Conservation (phyloP, 2,888 invertebrate genomes). For the Cryptus armator region DNA sequence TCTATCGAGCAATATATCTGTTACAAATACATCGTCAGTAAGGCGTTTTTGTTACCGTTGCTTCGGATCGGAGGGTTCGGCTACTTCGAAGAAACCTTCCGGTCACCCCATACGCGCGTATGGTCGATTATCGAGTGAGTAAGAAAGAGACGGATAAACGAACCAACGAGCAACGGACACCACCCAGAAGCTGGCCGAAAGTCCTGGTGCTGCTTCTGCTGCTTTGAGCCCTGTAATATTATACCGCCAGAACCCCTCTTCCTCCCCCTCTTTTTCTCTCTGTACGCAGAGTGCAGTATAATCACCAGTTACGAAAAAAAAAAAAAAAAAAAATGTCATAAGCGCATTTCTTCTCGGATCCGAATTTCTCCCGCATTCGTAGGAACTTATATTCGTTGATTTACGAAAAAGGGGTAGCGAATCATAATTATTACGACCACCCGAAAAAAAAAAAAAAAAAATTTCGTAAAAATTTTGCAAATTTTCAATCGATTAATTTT, state of each 20-base stretch:
- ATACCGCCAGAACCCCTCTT: conserved; percentile 76
- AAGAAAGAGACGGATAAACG: conserved; percentile 42
- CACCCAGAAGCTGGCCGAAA: conserved; percentile 67
- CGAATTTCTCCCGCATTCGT: background rate
- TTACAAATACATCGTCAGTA: background rate
- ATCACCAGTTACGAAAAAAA: conserved; percentile 40
- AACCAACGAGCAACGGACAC: conserved; percentile 63
- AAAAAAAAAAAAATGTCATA: conserved; percentile 42
- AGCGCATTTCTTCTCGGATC: conserved; percentile 8
- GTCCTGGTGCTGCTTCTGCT: conserved; percentile 64
- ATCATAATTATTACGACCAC: too few species aligned
- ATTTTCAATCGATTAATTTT: background rate
- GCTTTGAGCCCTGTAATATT: conserved; percentile 80
- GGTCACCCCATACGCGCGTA: conserved; percentile 78
- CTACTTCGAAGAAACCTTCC: conserved; percentile 68
- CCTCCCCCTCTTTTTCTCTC: conserved; percentile 44
- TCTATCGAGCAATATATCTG: conserved; percentile 13
- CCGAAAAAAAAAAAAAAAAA: background rate
- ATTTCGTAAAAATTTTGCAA: background rate
- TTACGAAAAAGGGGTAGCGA: background rate
- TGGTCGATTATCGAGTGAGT: conserved; percentile 46
- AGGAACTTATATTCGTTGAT: background rate
- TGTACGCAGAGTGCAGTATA: conserved; percentile 38
- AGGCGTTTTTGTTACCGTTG: conserved; percentile 22
- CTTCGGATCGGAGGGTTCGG: conserved; percentile 44